Percentiles rank a stretch among this genome's conserved stretches.
These are phyloP conservation scores for Prochilodus magdalenae DNA, from an alignment of 2,113 vertebrate species.

Conservation along the genomic window DNA sequence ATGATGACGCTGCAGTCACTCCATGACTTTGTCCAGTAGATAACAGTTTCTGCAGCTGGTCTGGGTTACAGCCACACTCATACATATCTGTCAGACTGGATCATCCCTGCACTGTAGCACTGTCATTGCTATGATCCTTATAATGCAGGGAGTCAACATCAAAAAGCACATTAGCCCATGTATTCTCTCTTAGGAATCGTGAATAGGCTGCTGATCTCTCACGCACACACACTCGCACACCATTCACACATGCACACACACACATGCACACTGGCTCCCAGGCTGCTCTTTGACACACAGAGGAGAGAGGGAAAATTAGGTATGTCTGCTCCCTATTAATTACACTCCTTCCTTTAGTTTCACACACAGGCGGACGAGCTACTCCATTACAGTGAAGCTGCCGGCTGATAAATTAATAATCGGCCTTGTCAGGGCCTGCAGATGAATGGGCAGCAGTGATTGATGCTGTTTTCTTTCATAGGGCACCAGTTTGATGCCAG, in stretches of 20 bases:
- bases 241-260: slow-evolving; percentile 21
- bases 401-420: slow-evolving; percentile 86
- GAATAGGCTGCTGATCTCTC: slow-evolving; percentile 62
- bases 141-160: slow-evolving; percentile 70
- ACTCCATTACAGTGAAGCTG: slow-evolving; percentile 79
- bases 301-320: slow-evolving; percentile 81
- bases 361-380: slow-evolving; percentile 74
- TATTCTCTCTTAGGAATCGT: slow-evolving; percentile 66
- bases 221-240: slow-evolving; percentile 35
- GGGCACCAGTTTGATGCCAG: slow-evolving; percentile 97
- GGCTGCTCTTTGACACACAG: slow-evolving; percentile 77
- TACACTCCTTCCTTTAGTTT: slow-evolving; percentile 81
- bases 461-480: slow-evolving; percentile 92
- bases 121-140: slow-evolving; percentile 70
- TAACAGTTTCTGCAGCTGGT: neutral
- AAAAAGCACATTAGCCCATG: slow-evolving; percentile 76
- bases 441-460: slow-evolving; percentile 83
- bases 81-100: slow-evolving; percentile 1
- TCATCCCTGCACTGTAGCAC: slow-evolving; percentile 44
- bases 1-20: neutral
- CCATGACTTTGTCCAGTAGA: neutral
- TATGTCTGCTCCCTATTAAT: slow-evolving; percentile 86
- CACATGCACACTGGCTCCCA: slow-evolving; percentile 58
- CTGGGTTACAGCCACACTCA: neutral
- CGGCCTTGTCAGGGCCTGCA: slow-evolving; percentile 77